Percentiles rank a stretch among this genome's conserved stretches.
Evolutionary conservation across 2,888 invertebrate species (phyloP).

Genomic region (Platypus cylindrus): DNA sequence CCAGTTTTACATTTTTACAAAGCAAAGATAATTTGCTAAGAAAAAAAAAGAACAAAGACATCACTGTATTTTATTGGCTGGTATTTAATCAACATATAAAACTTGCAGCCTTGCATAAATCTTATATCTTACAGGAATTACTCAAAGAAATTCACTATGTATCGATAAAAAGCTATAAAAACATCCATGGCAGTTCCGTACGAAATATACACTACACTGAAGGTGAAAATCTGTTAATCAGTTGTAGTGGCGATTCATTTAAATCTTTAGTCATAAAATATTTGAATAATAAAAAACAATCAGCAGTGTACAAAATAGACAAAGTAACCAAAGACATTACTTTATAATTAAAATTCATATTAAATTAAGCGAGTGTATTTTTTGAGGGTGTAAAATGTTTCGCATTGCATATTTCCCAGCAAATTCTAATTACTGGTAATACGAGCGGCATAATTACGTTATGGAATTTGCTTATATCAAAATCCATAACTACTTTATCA

Average conservation of each 20-base stretch:
- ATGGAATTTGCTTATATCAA: constrained; percentile 41
- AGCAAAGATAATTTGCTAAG: constrained; percentile 41
- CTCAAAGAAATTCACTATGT: constrained; percentile 39
- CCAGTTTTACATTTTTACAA: constrained; percentile 41
- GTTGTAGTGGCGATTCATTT: constrained; percentile 44
- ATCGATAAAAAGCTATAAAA: constrained; percentile 33
- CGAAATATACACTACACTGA: constrained; percentile 37
- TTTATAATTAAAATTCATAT: neutral
- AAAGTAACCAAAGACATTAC: constrained; percentile 35
- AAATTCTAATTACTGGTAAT: constrained; percentile 44
- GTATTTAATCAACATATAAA: too few species aligned
- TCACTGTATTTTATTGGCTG: constrained; percentile 47
- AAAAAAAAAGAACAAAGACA: constrained; percentile 40
- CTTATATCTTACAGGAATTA: constrained; percentile 44
- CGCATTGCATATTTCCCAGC: constrained; percentile 37
- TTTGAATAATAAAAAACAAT: constrained; percentile 37
- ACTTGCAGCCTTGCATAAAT: too few species aligned
- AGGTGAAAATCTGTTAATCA: constrained; percentile 38
- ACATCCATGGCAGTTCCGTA: constrained; percentile 39
- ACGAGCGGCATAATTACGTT: constrained; percentile 41
- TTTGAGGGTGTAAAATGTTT: constrained; percentile 47
- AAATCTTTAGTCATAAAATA: constrained; percentile 38
- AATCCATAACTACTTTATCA: constrained; percentile 30
- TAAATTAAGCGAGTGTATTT: neutral
- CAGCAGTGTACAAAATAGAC: constrained; percentile 42